Base-by-base conservation (phyloP, 1,140 invertebrate species). In the Apis dorsata region DNA sequence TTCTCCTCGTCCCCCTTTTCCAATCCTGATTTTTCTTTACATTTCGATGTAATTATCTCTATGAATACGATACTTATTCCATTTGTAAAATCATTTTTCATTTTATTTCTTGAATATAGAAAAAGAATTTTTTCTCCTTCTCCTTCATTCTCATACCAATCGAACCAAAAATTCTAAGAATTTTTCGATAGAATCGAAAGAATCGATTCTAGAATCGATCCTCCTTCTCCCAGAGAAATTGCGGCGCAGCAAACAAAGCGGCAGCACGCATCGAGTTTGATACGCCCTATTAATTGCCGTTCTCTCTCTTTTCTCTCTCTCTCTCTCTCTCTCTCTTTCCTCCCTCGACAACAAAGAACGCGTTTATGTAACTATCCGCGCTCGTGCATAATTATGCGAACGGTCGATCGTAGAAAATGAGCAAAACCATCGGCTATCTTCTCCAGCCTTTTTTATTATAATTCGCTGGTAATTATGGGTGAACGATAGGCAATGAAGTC, bases 351-450 rank as follows among this genome's bases (percentile, higher is more conserved):
- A 72, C 68, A 71, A 79, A 51, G 65, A 79, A 79, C 78, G 49
- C 70, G 79, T 65, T 73, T 73, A 65, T 66, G 49, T 55, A 53
- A 73, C 55, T 65, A 51, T 80, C 69, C 17, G 60, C 66, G 65
- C 49, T 72, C 69, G 69, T 62, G 69, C 44, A 69, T 80, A 80
- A 80, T 80, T 73, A 63, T 59, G 65, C 60, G 65, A 21, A 79
- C 66, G 66, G 3, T 12, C 70, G 60, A 55, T 34, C 49, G 79
- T 2, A 44, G 49, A 57, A 60, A 73, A 65, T 24, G 60, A 80
- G 65, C 11, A 57, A 80, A 80, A 74, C 60, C 49, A 73, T 70
- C 21, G 24, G 24, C 53, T 73, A 59, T 49, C 34, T 13, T 13
- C 57, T 34, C 24, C 4, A 53, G 1, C 10, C 21, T 49, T 65